These are phyloP conservation scores for Uloborus diversus DNA, from an alignment of 1,140 invertebrate genomes.

Conservation along the genomic window DNA sequence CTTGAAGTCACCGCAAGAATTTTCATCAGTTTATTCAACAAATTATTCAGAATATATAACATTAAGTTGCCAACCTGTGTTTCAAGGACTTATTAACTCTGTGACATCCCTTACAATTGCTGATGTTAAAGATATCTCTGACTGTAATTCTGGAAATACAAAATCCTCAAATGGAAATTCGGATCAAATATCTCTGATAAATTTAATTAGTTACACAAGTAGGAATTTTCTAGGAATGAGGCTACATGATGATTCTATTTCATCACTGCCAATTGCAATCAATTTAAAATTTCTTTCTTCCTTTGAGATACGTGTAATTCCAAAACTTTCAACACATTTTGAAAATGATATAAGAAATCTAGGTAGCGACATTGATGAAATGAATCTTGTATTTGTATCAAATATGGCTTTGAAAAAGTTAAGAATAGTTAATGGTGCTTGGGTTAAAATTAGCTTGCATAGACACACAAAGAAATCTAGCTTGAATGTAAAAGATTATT, in stretches of 20 bases:
- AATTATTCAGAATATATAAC: constrained; percentile 1
- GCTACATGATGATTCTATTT: background rate
- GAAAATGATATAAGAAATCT: constrained; percentile 2
- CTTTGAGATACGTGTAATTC: constrained; percentile 30
- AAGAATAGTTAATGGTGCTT: constrained; percentile 11
- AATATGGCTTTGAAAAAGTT: background rate
- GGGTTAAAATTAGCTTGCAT: constrained; percentile 38
- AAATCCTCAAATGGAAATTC: background rate
- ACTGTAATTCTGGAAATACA: background rate
- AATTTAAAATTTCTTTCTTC: constrained; percentile 1
- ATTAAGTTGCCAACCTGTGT: constrained; percentile 35
- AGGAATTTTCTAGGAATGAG: constrained; percentile 21
- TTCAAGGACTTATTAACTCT: constrained; percentile 21
- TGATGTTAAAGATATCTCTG: constrained; percentile 5
- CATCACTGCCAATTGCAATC: background rate
- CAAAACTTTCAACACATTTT: constrained; percentile 17
- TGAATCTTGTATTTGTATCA: constrained; percentile 39
- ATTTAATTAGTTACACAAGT: constrained; percentile 30
- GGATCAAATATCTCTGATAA: background rate
- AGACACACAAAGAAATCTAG: background rate
- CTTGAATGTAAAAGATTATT: background rate
- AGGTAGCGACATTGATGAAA: constrained; percentile 13
- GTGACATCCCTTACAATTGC: constrained; percentile 21
- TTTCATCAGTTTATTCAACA: background rate
- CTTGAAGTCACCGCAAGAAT: background rate